A percentile compares a stretch with the other conserved stretches of the same genome.
Evolutionary conservation across 2,888 invertebrate genomes (phyloP).

Genomic region (Trimorus sp.): DNA sequence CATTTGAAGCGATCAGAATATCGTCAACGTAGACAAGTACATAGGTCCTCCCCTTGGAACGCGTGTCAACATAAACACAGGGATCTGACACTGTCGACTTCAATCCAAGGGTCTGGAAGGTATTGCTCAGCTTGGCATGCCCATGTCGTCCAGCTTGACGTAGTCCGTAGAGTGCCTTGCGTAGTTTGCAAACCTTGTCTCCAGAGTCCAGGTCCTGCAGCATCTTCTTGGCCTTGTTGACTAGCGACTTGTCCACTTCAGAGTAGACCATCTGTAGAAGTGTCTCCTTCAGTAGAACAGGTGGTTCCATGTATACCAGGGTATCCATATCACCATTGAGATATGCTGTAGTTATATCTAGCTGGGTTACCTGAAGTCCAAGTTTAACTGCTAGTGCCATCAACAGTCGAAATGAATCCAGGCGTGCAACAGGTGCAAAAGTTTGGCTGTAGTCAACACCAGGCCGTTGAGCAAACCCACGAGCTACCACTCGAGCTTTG

Average conservation of each 20-base stretch:
- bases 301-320: conserved; percentile 63
- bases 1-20: conserved; percentile 60
- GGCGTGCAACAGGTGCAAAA: conserved; percentile 61
- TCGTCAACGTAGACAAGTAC: conserved; percentile 8
- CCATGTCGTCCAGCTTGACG: conserved; percentile 30
- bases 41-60: neutral
- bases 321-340: conserved; percentile 57
- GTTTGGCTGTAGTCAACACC: conserved; percentile 65
- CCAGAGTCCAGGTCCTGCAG: conserved; percentile 22
- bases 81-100: conserved; percentile 7
- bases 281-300: conserved; percentile 31
- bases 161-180: conserved; percentile 38
- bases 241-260: conserved; percentile 3
- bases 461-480: conserved; percentile 43
- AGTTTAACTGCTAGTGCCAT: conserved; percentile 56
- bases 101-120: conserved; percentile 1
- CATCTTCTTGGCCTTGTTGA: conserved; percentile 58
- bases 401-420: conserved; percentile 54
- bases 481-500: conserved; percentile 54
- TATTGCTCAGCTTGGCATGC: conserved; percentile 15
- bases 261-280: conserved; percentile 32
- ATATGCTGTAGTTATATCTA: conserved; percentile 57
- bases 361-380: conserved; percentile 62
- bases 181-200: conserved; percentile 25
- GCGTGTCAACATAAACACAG: conserved; percentile 9